These are phyloP conservation scores for Dysmachus trigonus DNA, from an alignment of 2,888 invertebrate genomes.

Conservation along the genomic window DNA sequence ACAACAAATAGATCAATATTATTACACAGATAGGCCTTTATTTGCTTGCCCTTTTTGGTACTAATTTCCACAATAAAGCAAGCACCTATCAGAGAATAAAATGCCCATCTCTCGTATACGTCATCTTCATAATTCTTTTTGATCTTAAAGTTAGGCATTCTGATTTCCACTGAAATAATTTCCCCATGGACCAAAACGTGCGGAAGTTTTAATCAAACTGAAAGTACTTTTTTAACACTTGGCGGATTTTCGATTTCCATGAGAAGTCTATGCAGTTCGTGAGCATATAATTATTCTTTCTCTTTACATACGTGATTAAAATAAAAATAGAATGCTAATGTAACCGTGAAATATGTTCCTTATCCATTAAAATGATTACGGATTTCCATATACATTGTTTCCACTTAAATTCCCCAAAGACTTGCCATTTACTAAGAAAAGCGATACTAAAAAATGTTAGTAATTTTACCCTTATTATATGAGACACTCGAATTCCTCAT, in stretches of 20 bases:
- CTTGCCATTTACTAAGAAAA: too few relatives aligned
- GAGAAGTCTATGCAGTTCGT: not conserved
- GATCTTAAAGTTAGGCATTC: not conserved
- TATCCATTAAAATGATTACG: not conserved
- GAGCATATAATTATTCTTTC: not conserved
- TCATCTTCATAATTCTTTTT: not conserved
- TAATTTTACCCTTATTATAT: too few relatives aligned
- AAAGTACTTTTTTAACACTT: not conserved
- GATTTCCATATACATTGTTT: too few relatives aligned
- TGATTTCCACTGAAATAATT: not conserved
- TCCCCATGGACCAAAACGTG: not conserved
- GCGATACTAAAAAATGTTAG: too few relatives aligned
- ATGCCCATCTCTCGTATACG: not conserved
- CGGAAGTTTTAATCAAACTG: not conserved
- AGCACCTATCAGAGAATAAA: not conserved
- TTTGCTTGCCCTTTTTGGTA: too few relatives aligned
- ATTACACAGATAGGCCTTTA: too few relatives aligned
- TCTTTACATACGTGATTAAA: not conserved
- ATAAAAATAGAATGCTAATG: not conserved
- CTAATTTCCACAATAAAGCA: not conserved
- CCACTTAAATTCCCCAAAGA: too few relatives aligned
- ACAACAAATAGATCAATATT: too few relatives aligned
- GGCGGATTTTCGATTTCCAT: not conserved
- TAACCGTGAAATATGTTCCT: not conserved
- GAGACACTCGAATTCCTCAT: too few relatives aligned